These are phyloP conservation scores for Odocoileus virginianus DNA, from an alignment of 2,113 vertebrate genomes.

Conservation along the genomic window DNA sequence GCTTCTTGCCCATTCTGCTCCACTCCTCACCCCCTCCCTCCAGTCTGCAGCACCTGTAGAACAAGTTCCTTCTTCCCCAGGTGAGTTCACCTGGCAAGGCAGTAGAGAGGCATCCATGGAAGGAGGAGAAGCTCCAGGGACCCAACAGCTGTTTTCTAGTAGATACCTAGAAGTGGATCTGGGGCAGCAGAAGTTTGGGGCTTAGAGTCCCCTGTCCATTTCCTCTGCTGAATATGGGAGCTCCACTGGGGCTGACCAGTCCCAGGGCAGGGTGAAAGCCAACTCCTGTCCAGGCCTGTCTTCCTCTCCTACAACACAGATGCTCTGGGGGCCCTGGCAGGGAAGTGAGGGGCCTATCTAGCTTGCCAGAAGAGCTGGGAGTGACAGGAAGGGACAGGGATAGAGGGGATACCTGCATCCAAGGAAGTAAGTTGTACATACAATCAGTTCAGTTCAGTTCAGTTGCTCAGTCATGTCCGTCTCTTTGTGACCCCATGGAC, in stretches of 20 bases:
- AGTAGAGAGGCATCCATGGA: background rate
- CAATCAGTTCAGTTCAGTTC: background rate
- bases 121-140: background rate
- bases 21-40: background rate
- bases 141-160: background rate
- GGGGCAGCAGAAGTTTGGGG: background rate
- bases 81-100: constrained; percentile 25
- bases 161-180: background rate
- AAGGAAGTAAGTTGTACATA: background rate
- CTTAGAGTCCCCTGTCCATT: background rate
- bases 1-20: background rate
- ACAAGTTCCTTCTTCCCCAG: constrained; percentile 43
- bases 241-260: background rate
- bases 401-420: background rate
- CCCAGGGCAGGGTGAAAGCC: background rate
- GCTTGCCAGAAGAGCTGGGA: background rate
- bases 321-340: background rate
- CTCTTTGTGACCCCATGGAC: background rate
- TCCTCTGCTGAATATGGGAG: background rate
- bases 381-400: background rate
- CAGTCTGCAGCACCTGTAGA: constrained; percentile 12
- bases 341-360: background rate
- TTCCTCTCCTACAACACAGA: background rate
- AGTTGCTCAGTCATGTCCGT: background rate
- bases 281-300: background rate